Conservation (phyloP, 2,113 vertebrate genomes). For the Hydrolagus affinis region DNA sequence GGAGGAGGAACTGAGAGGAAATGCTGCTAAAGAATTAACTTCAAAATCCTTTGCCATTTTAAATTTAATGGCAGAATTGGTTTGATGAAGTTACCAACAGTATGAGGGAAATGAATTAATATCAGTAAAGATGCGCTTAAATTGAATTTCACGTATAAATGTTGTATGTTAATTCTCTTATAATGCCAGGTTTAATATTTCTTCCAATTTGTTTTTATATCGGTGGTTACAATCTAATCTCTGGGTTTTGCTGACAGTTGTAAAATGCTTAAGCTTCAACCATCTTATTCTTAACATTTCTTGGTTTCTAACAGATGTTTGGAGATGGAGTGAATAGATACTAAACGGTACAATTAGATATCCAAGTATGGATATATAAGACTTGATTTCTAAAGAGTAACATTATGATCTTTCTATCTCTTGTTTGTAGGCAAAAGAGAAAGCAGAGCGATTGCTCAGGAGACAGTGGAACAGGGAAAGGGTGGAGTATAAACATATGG, state of each 20-base stretch:
- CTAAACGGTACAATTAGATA: neutral
- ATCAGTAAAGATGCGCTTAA: neutral
- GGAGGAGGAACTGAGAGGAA: neutral
- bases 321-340: neutral
- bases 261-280: neutral
- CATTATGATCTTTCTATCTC: constrained; percentile 31
- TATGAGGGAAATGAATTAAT: neutral
- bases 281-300: neutral
- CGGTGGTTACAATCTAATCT: neutral
- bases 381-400: neutral
- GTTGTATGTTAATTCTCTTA: neutral
- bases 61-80: neutral
- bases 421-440: constrained; percentile 79
- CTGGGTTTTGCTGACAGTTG: neutral
- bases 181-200: neutral
- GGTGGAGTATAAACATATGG: constrained; percentile 77
- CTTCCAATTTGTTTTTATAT: neutral
- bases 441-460: constrained; percentile 88
- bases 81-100: neutral
- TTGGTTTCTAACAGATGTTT: constrained; percentile 3
- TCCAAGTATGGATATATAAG: neutral
- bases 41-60: neutral
- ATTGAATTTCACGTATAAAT: too few species aligned
- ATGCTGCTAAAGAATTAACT: neutral
- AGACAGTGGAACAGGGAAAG: constrained; percentile 87